Evolutionary conservation across 1,140 invertebrate species (phyloP), one percentile per base, ranked within the genome.

Genomic region (Drosophila sucinea): DNA sequence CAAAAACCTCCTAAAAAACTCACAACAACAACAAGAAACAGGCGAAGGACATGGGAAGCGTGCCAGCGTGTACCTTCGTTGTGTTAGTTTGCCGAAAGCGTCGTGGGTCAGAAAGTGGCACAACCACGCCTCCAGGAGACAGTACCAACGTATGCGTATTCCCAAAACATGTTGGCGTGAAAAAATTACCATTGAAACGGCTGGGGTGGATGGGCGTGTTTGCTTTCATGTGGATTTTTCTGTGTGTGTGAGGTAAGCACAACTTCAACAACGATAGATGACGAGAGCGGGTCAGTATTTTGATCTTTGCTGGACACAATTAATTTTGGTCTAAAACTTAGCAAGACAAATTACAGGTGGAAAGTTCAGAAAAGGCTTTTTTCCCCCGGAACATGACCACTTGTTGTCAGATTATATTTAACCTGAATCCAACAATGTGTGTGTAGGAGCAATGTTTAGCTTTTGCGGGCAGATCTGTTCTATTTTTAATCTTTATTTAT

Each of bases 51-150:
- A 56, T 17, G 30, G 38, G 33, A 38, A 44, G 17, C 41, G 29
- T 47, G 30, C 56, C 30, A 33, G 29, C 33, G 33, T 35, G 7
- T 47, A 23, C 10, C 8, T 54, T 4, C 25, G 27, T 23, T 58
- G 33, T 30, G 23, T 33, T 47, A 44, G 40, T 54, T 32, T 58
- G 35, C 60, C 63, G 30, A 44, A 66, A 68, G 58, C 60, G 35
- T 73, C 35, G 44, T 64, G 68, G 76, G 67, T 78, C 67, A 70
- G 56, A 27, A 17, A 38, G 10, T 25, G 57, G 62, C 55, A 51
- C 58, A 63, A 33, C 67, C 41, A 65, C 71, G 67, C 75, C 78
- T 72, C 55, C 23, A n/a, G 7, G 64, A 74, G 75, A 70, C 67
- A 47, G 44, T 47, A 23, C 44, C 44, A 47, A 23, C 47, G 11